phyloP scores from a whole-genome alignment of 2,888 invertebrate genomes.

The Ormyrus labotus region DNA sequence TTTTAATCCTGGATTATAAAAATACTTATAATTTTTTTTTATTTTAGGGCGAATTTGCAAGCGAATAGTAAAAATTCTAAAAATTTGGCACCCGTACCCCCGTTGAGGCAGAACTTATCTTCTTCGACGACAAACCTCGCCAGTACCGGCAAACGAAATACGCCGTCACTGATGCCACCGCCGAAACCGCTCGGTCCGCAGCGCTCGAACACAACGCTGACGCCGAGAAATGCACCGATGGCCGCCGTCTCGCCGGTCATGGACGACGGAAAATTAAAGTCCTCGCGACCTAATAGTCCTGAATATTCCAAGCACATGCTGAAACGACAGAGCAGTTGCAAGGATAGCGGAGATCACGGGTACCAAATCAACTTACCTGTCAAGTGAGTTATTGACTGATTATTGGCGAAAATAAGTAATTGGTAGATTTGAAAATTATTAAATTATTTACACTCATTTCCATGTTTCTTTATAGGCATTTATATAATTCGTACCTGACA shows the following conservation, averaged over 20 bases:
- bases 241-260: constrained; percentile 73
- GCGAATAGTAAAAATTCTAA: constrained; percentile 68
- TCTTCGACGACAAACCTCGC: constrained; percentile 61
- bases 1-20: neutral
- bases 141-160: constrained; percentile 56
- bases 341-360: constrained; percentile 68
- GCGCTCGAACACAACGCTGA: constrained; percentile 72
- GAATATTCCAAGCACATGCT: constrained; percentile 71
- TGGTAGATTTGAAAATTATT: neutral
- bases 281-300: constrained; percentile 70
- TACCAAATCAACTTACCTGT: constrained; percentile 74
- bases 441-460: neutral
- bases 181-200: constrained; percentile 72
- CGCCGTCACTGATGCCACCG: constrained; percentile 48
- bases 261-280: constrained; percentile 71
- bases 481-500: too few relatives aligned
- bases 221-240: constrained; percentile 73
- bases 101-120: constrained; percentile 70
- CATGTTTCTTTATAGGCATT: too few relatives aligned
- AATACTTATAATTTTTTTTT: neutral
- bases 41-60: constrained; percentile 68
- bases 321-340: constrained; percentile 71
- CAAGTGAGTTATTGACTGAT: constrained; percentile 64
- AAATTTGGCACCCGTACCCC: constrained; percentile 73
- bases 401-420: neutral